phyloP scores from a whole-genome alignment of 1,140 invertebrate species.

The Dendrolimus kikuchii region DNA sequence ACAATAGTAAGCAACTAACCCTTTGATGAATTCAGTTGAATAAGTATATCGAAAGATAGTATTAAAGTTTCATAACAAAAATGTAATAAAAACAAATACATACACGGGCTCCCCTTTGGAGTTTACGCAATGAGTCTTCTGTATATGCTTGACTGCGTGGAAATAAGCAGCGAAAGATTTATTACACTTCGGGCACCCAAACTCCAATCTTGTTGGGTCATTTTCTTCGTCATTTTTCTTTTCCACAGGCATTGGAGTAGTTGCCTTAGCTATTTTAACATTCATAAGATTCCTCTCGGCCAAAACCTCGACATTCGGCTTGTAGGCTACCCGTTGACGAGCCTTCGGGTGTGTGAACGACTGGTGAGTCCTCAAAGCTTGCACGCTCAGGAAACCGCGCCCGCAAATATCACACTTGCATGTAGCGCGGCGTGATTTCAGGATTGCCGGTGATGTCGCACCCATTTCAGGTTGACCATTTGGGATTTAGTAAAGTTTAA shows the following conservation, averaged over 20 bases:
- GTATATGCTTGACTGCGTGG: constrained; percentile 41
- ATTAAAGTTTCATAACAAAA: too few species aligned
- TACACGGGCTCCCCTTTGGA: constrained; percentile 30
- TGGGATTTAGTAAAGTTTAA: neutral
- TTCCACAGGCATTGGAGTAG: constrained; percentile 3
- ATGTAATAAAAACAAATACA: constrained; percentile 14
- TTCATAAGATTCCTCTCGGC: constrained; percentile 5
- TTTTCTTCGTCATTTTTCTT: constrained; percentile 2
- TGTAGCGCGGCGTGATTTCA: constrained; percentile 21
- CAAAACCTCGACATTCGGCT: constrained; percentile 15
- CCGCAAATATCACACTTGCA: constrained; percentile 39
- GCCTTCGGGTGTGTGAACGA: constrained; percentile 18
- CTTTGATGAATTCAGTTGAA: too few species aligned
- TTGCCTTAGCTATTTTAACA: constrained; percentile 14
- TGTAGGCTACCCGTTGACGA: constrained; percentile 1
- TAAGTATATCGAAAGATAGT: too few species aligned
- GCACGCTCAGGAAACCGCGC: constrained; percentile 26
- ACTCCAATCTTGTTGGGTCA: constrained; percentile 15
- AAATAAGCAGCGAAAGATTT: constrained; percentile 27
- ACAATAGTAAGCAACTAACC: too few species aligned
- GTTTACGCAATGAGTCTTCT: constrained; percentile 35
- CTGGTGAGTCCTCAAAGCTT: constrained; percentile 28
- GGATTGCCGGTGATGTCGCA: constrained; percentile 26
- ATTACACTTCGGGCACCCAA: constrained; percentile 39
- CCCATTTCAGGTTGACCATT: constrained; percentile 29